Evolutionary conservation across 2,113 vertebrate species (phyloP).

Genomic region (Pyxicephalus adspersus): DNA sequence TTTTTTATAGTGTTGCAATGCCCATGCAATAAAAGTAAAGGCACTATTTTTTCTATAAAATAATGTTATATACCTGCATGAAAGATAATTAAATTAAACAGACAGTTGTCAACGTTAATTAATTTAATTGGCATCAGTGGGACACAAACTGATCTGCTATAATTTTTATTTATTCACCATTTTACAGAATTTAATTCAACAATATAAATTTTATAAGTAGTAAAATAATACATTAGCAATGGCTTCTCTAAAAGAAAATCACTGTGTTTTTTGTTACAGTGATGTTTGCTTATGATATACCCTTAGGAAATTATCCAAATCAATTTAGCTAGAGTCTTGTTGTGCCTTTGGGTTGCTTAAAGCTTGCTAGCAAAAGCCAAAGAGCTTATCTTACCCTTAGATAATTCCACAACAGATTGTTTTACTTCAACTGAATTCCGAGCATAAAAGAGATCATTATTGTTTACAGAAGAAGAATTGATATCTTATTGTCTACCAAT

Average conservation of each 20-base stretch:
- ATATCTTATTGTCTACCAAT: background rate
- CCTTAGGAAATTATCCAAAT: slow-evolving; percentile 39
- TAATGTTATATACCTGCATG: too few relatives aligned
- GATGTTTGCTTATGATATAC: slow-evolving; percentile 19
- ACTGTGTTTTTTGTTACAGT: slow-evolving; percentile 13
- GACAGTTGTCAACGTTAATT: background rate
- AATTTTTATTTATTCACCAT: slow-evolving; percentile 8
- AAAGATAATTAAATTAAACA: too few relatives aligned
- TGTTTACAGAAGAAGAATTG: slow-evolving; percentile 4
- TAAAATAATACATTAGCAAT: background rate
- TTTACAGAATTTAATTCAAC: slow-evolving; percentile 23
- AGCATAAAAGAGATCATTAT: background rate
- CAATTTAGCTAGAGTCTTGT: slow-evolving; percentile 41
- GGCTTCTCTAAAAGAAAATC: slow-evolving; percentile 8
- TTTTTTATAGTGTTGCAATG: too few relatives aligned
- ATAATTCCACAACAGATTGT: slow-evolving; percentile 30
- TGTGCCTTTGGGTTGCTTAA: slow-evolving; percentile 34
- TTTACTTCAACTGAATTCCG: slow-evolving; percentile 5
- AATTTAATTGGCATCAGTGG: background rate
- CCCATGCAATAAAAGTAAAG: too few relatives aligned
- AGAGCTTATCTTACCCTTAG: slow-evolving; percentile 37
- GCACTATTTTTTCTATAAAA: too few relatives aligned
- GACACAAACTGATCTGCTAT: slow-evolving; percentile 12
- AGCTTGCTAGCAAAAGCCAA: slow-evolving; percentile 27
- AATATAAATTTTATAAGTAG: background rate